Percentiles rank a stretch among this genome's conserved stretches.
These are phyloP conservation scores for Ectobius pallidus DNA, from an alignment of 2,888 invertebrate genomes.

Conservation along the genomic window DNA sequence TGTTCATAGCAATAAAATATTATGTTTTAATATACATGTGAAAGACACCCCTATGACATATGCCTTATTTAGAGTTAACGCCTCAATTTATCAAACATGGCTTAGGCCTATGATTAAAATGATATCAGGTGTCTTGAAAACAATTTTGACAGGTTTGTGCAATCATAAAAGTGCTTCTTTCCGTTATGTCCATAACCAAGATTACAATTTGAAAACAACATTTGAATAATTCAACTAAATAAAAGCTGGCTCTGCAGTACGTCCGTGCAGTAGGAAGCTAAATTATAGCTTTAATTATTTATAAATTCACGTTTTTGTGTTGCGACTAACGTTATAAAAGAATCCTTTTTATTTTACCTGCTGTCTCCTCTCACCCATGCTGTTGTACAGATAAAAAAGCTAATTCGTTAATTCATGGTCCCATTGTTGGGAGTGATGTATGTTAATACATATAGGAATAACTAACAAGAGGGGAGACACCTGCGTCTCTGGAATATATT, in stretches of 20 bases:
- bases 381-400: not conserved
- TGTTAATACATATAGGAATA: not conserved
- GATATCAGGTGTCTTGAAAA: too few relatives aligned
- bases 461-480: not conserved
- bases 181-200: not conserved
- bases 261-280: constrained; percentile 3
- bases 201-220: not conserved
- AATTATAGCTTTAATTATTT: constrained; percentile 35
- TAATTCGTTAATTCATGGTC: constrained; percentile 27
- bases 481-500: not conserved
- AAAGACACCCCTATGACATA: too few relatives aligned
- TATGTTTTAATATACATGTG: too few relatives aligned
- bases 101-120: too few relatives aligned
- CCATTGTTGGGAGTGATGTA: constrained; percentile 23
- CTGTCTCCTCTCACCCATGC: not conserved
- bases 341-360: not conserved
- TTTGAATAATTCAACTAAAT: not conserved
- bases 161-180: too few relatives aligned
- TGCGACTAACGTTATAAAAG: constrained; percentile 12
- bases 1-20: too few relatives aligned
- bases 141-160: too few relatives aligned
- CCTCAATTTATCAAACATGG: too few relatives aligned
- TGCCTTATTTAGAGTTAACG: too few relatives aligned
- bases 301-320: constrained; percentile 18
- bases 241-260: not conserved